Base-by-base conservation (phyloP, 2,888 invertebrate species). In the Heliconius erato region DNA sequence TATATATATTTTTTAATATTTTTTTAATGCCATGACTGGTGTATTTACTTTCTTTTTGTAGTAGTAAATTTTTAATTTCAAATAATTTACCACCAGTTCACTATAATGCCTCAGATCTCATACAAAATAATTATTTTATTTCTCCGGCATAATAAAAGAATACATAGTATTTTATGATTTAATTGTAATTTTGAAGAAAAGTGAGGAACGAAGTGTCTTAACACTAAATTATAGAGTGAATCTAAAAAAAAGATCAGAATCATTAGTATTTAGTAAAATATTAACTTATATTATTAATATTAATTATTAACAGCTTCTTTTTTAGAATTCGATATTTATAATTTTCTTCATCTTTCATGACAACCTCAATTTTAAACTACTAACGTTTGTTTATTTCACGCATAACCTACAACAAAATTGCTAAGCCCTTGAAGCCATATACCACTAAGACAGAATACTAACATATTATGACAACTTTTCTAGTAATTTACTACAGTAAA, bases 341-440 rank as follows among this genome's bases (percentile, higher is more conserved):
- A 6, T 0, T 59, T 59, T 23, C 59, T 23, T 19, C 59, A 23
- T 59, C 23, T 59, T 59, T 59, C 23, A 59, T 23, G 23, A 23
- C 9, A 23, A 23, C 59, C 59, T 59, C 23, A 16, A 23, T 59
- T 59, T 6, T 23, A 59, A 59, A 59, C 59, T 23, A 0, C 16
- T 54, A 54, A 0, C 54, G 23, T 23, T 23, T 59, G 9, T 59
- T 59, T 59, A 59, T 59, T 59, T 59, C 23, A 23, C 9, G 65
- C 32, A 19, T 68, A 23, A 19, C 32, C 28, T 19, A 68, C 19
- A 19, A 68, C 32, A 68, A 68, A 68, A 32, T 68, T 32, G 9
- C 68, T 68, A 32, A 68, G 32, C 68, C 23, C 68, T 32, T 68
- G 68, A 68, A 68, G 68, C 68, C 68, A 32, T 68, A 32, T 4